Percentiles rank a stretch among this genome's conserved stretches.
phyloP scores from a whole-genome alignment of 2,797 vertebrate genomes.

The Chelon auratus region DNA sequence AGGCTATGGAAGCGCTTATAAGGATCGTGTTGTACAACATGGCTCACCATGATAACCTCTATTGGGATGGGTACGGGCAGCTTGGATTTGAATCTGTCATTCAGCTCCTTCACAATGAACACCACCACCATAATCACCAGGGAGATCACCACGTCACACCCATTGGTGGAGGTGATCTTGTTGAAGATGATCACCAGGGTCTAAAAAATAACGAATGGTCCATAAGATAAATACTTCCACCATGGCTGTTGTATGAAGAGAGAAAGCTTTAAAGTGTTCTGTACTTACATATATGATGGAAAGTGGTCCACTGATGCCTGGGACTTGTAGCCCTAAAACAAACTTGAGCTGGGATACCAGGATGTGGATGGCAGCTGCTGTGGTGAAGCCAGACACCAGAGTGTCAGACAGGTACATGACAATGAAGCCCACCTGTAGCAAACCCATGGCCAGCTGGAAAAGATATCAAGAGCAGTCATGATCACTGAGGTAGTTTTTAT shows the following conservation, averaged over 20 bases:
- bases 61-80: conserved; percentile 94
- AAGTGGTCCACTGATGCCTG: conserved; percentile 85
- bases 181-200: conserved; percentile 87
- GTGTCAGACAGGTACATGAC: conserved; percentile 95
- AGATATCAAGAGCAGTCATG: conserved; percentile 15
- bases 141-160: conserved; percentile 91
- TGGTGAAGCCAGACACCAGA: conserved; percentile 95
- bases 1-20: not conserved
- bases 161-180: conserved; percentile 88
- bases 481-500: not conserved
- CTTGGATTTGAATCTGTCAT: conserved; percentile 91
- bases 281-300: conserved; percentile 90
- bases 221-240: not conserved
- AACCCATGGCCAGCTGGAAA: conserved; percentile 89
- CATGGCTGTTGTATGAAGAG: no score
- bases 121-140: conserved; percentile 89
- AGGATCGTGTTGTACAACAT: not conserved
- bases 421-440: conserved; percentile 91
- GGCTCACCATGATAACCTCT: conserved; percentile 93
- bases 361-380: conserved; percentile 94
- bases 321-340: conserved; percentile 89
- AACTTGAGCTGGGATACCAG: conserved; percentile 97
- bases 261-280: not conserved
- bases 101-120: conserved; percentile 92
- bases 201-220: conserved; percentile 69